A percentile compares a stretch with the other conserved stretches of the same genome.
phyloP scores from a whole-genome alignment of 2,113 vertebrate species.

The Scatophagus argus region DNA sequence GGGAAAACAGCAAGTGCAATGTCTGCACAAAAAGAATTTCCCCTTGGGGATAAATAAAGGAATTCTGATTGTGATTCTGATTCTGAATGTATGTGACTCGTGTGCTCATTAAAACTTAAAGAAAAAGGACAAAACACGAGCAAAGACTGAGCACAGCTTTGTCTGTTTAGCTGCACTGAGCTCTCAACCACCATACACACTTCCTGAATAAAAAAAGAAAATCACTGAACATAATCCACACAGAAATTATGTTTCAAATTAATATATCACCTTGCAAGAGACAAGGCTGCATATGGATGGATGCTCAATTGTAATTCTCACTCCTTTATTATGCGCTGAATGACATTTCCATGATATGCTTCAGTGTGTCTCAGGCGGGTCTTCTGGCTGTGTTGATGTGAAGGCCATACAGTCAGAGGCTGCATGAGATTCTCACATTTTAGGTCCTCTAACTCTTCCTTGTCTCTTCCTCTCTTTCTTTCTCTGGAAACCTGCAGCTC shows the following conservation, averaged over 20 bases:
- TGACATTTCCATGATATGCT: constrained; percentile 35
- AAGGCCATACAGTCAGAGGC: constrained; percentile 55
- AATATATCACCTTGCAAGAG: background rate
- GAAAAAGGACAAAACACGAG: background rate
- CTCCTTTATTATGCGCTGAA: constrained; percentile 28
- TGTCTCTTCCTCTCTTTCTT: background rate
- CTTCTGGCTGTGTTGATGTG: constrained; percentile 30
- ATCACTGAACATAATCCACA: background rate
- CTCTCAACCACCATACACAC: background rate
- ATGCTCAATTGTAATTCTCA: background rate
- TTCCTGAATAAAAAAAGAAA: background rate
- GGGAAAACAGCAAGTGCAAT: too few relatives aligned
- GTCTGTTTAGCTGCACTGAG: background rate
- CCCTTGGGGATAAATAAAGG: too few relatives aligned
- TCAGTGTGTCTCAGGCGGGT: background rate
- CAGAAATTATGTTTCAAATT: background rate
- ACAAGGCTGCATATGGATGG: background rate
- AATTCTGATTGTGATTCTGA: too few relatives aligned
- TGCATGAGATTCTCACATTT: constrained; percentile 63
- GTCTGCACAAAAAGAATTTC: too few relatives aligned
- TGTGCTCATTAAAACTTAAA: background rate
- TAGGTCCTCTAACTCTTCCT: constrained; percentile 43
- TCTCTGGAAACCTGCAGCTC: constrained; percentile 46
- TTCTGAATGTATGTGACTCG: too few relatives aligned
- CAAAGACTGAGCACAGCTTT: background rate